Percentiles rank a stretch among this genome's conserved stretches.
Evolutionary conservation across 2,888 invertebrate species (phyloP).

Genomic region (Pherbina coryleti): DNA sequence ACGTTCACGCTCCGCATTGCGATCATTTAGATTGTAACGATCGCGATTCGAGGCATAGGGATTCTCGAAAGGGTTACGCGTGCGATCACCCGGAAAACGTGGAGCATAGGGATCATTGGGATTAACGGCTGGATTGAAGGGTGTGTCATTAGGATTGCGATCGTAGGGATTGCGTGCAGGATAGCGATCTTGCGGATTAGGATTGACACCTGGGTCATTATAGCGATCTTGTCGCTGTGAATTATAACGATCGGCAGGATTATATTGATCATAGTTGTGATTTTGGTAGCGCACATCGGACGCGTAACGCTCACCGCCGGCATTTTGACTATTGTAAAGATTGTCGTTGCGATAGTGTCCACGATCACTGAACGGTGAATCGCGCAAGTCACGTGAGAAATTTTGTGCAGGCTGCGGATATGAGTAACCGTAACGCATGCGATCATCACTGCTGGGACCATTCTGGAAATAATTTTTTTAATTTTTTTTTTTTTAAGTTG

Average conservation of each 20-base stretch:
- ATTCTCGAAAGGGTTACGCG: conserved; percentile 57
- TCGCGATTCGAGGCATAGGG: conserved; percentile 60
- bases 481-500: background rate
- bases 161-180: conserved; percentile 30
- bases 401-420: conserved; percentile 58
- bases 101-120: conserved; percentile 49
- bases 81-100: conserved; percentile 48
- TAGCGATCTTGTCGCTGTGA: conserved; percentile 52
- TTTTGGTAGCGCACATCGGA: conserved; percentile 54
- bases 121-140: conserved; percentile 44
- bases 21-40: conserved; percentile 61
- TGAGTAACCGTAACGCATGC: conserved; percentile 61
- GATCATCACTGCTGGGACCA: conserved; percentile 65
- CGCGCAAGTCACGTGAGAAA: conserved; percentile 52
- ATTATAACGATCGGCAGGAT: conserved; percentile 43
- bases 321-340: conserved; percentile 35
- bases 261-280: conserved; percentile 54
- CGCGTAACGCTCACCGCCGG: conserved; percentile 43
- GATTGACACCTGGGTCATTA: conserved; percentile 41
- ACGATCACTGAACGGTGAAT: conserved; percentile 62
- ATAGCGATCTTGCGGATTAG: conserved; percentile 37
- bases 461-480: conserved; percentile 53
- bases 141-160: background rate
- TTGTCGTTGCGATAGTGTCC: conserved; percentile 31
- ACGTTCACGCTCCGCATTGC: conserved; percentile 71